A percentile compares a stretch with the other conserved stretches of the same genome.
These are phyloP conservation scores for Phymorhynchus buccinoides DNA, from an alignment of 1,140 invertebrate genomes.

Conservation along the genomic window DNA sequence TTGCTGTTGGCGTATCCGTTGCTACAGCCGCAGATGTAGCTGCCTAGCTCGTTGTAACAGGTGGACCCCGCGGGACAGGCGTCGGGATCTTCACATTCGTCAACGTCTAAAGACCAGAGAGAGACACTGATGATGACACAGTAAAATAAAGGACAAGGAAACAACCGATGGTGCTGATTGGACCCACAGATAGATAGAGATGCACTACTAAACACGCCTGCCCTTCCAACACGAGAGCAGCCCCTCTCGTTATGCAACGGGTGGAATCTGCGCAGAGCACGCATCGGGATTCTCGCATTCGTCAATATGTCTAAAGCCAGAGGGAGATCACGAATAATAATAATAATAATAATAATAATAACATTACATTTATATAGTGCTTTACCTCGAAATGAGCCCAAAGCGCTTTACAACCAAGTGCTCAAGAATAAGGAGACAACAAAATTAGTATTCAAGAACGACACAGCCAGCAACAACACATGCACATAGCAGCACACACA, in stretches of 20 bases:
- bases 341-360: conserved; percentile 12
- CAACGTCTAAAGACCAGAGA: not conserved
- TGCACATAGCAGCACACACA: too few relatives aligned
- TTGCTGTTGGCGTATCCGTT: not conserved
- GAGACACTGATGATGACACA: not conserved
- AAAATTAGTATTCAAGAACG: too few relatives aligned
- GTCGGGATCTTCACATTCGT: not conserved
- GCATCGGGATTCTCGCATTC: too few relatives aligned
- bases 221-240: too few relatives aligned
- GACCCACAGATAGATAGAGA: too few relatives aligned
- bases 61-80: not conserved
- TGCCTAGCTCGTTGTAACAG: not conserved
- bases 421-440: too few relatives aligned
- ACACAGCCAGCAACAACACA: too few relatives aligned
- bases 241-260: too few relatives aligned
- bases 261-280: too few relatives aligned
- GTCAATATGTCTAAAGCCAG: not conserved
- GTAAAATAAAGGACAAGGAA: not conserved
- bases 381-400: too few relatives aligned
- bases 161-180: not conserved
- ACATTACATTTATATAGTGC: not conserved
- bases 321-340: not conserved
- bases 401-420: too few relatives aligned
- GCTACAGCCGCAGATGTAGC: not conserved
- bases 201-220: not conserved